These are phyloP conservation scores for Dipodomys spectabilis DNA, from an alignment of 2,113 vertebrate genomes.

Conservation along the genomic window DNA sequence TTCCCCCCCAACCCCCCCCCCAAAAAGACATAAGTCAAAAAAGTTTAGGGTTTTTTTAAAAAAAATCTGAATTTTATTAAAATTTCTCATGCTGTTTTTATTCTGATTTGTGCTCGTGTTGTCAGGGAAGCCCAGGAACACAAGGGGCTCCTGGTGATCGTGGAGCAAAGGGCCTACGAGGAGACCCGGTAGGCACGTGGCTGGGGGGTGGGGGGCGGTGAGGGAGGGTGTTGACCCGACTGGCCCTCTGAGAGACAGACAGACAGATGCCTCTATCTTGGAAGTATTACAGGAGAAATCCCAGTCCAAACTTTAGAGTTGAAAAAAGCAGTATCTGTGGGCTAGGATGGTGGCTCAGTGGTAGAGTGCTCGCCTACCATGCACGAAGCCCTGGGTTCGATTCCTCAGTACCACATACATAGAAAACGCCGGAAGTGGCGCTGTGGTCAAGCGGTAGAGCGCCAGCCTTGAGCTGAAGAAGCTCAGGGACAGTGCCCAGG, in stretches of 20 bases:
- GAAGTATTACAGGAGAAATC: accelerated
- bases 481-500: too few relatives aligned
- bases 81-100: constrained; percentile 10
- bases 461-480: too few relatives aligned
- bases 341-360: not conserved
- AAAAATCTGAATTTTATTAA: not conserved
- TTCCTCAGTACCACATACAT: not conserved
- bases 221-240: not conserved
- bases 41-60: too few relatives aligned
- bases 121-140: constrained; percentile 79
- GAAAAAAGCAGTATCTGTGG: not conserved
- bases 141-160: constrained; percentile 74
- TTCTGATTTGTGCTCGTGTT: constrained; percentile 43
- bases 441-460: too few relatives aligned
- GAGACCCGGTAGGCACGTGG: constrained; percentile 75
- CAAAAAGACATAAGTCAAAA: too few relatives aligned
- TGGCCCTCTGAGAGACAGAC: not conserved
- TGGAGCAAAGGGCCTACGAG: constrained; percentile 72
- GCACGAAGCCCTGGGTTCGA: not conserved
- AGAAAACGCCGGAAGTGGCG: too few relatives aligned
- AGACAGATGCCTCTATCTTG: not conserved
- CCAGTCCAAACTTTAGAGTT: not conserved
- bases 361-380: not conserved
- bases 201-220: accelerated
- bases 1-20: too few relatives aligned